phyloP scores from a whole-genome alignment of 2,113 vertebrate species.

The Oncorhynchus masou region DNA sequence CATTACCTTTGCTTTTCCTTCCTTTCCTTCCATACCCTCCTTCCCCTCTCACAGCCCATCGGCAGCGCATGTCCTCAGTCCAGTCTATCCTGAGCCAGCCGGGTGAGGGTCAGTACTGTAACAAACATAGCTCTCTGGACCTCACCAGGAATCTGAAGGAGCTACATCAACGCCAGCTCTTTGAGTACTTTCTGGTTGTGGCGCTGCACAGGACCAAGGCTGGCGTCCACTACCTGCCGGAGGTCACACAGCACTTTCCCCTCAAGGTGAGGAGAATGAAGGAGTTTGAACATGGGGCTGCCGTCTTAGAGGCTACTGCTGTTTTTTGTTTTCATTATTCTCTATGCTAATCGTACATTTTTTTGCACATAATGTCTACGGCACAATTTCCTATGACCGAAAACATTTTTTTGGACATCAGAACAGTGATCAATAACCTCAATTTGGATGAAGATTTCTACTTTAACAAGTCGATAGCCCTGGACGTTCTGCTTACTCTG shows the following conservation, averaged over 20 bases:
- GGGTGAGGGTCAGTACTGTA: constrained; percentile 46
- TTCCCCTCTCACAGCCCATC: constrained; percentile 73
- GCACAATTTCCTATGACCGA: too few species aligned
- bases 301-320: too few species aligned
- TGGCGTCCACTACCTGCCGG: constrained; percentile 77
- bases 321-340: too few species aligned
- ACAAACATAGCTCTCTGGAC: constrained; percentile 56
- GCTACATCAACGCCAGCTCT: constrained; percentile 82
- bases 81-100: constrained; percentile 82
- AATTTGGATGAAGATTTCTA: too few species aligned
- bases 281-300: too few species aligned
- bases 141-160: constrained; percentile 66
- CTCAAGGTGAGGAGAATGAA: constrained; percentile 72
- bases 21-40: neutral
- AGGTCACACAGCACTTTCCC: constrained; percentile 90
- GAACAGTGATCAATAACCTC: too few species aligned
- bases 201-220: constrained; percentile 84
- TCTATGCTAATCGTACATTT: too few species aligned
- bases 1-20: neutral
- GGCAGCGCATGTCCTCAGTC: constrained; percentile 81
- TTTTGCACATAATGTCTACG: too few species aligned
- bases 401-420: too few species aligned
- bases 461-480: too few species aligned
- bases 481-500: too few species aligned
- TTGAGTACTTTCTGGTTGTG: constrained; percentile 89